These are phyloP conservation scores for Halcyon chelicuti DNA, from an alignment of 2,797 vertebrate species.

Conservation along the genomic window DNA sequence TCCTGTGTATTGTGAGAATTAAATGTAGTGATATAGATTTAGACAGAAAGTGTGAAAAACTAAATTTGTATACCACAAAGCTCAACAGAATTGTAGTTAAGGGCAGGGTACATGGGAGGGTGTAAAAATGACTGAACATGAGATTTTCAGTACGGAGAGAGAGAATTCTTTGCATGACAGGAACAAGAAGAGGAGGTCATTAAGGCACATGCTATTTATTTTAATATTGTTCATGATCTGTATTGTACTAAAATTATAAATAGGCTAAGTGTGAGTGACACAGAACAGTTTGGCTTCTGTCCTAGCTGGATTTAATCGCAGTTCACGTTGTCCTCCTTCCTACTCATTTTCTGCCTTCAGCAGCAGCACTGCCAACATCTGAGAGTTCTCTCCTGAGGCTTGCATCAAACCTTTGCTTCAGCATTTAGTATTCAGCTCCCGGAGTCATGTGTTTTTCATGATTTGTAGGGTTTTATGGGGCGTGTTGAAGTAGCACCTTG, in stretches of 20 bases:
- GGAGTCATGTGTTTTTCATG: background rate
- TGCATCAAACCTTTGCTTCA: background rate
- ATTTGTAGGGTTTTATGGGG: background rate
- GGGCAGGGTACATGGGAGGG: background rate
- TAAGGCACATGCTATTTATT: slow-evolving; percentile 32
- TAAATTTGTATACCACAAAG: background rate
- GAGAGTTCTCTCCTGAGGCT: background rate
- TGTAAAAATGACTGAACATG: background rate
- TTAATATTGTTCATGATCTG: slow-evolving; percentile 32
- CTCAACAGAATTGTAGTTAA: background rate
- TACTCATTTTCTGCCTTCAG: slow-evolving; percentile 46
- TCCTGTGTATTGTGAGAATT: background rate
- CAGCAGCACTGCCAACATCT: background rate
- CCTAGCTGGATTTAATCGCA: slow-evolving; percentile 40
- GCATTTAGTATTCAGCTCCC: background rate
- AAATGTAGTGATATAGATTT: background rate
- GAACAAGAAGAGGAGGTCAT: slow-evolving; percentile 32
- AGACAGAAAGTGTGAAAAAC: background rate
- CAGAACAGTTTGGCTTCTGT: slow-evolving; percentile 50
- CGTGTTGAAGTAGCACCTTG: background rate
- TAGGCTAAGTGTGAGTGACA: slow-evolving; percentile 60
- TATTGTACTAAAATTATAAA: slow-evolving; percentile 57
- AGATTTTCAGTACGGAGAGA: slow-evolving; percentile 13
- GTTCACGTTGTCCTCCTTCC: slow-evolving; percentile 49
- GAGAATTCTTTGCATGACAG: slow-evolving; percentile 8